phyloP scores from a whole-genome alignment of 2,797 vertebrate species.

The Galago senegalensis region DNA sequence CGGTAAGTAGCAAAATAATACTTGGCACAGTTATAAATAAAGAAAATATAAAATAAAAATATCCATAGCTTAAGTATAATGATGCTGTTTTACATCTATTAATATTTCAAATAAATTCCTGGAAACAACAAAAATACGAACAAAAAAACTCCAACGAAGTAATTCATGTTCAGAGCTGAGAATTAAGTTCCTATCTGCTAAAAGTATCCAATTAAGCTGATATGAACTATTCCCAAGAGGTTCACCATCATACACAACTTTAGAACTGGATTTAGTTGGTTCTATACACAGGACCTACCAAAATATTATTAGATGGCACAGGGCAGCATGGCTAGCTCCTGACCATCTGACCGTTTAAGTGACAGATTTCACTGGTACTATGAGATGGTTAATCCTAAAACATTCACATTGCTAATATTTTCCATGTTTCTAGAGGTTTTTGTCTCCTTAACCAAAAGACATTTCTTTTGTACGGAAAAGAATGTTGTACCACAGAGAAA shows the following conservation, averaged over 20 bases:
- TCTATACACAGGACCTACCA: constrained; percentile 15
- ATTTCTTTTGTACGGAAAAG: constrained; percentile 71
- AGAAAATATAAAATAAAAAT: constrained; percentile 90
- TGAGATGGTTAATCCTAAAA: constrained; percentile 76
- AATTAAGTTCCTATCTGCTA: constrained; percentile 87
- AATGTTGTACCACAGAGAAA: constrained; percentile 80
- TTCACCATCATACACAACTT: constrained; percentile 78
- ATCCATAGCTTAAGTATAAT: constrained; percentile 90
- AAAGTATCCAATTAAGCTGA: constrained; percentile 83
- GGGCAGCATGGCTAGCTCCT: constrained; percentile 85
- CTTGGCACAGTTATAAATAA: constrained; percentile 95
- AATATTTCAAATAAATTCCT: constrained; percentile 83
- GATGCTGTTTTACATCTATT: constrained; percentile 88
- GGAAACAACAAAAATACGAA: constrained; percentile 85
- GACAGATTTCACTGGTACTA: constrained; percentile 70
- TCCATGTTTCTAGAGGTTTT: constrained; percentile 68
- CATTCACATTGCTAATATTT: constrained; percentile 77
- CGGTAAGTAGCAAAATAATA: constrained; percentile 93
- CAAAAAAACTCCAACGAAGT: constrained; percentile 88
- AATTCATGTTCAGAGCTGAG: constrained; percentile 88
- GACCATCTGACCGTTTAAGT: constrained; percentile 76
- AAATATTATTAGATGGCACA: constrained; percentile 68
- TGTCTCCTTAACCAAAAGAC: constrained; percentile 58
- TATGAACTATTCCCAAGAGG: constrained; percentile 79
- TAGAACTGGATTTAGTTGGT: constrained; percentile 74